Evolutionary conservation across 2,797 vertebrate genomes (phyloP), one percentile per base, ranked within the genome.

Genomic region (Tamandua tetradactyla): DNA sequence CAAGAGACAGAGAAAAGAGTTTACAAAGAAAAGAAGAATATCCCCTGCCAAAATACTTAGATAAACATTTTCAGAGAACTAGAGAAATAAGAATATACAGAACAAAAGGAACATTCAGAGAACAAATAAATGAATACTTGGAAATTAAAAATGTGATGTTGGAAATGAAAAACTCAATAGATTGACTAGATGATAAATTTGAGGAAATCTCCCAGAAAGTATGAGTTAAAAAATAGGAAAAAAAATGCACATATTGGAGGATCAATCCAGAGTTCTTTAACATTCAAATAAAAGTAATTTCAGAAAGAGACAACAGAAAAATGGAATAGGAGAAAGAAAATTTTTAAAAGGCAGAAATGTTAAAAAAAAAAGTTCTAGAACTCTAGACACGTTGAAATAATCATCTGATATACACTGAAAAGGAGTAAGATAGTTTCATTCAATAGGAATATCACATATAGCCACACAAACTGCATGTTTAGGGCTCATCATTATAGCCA

Each of bases 11-110:
- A 91, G 35, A 64, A 79, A 87, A 62, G 6, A 32, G 4, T 35
- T 4, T 18, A 47, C 17, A 75, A 25, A 69, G 8, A 40, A 3
- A 37, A 32, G 30, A 85, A 92, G 91, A 74, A 4, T 3, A 14
- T 3, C 52, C 52, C 14, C 3, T 18, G 14, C 23, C 5, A 69
- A 3, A 32, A 47, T 17, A 7, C 40, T 47, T 35, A 18, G 37
- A 37, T 59, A 80, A 44, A 72, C 66, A 66, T 64, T 68, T 89
- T 74, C 30, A 93, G n/a, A 85, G 27, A 96, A 95, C 27, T 66
- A 72, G 2, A 88, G 9, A 15, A 93, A 59, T 87, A 68, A n/a
- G 42, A 94, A 55, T 84, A 72, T 40, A 76, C 2, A 80, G 25
- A 20, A 62, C 42, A 72, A 57, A 76, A 7, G 47, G 17, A 93